These are phyloP conservation scores for Micrasema minimum DNA, from an alignment of 1,140 invertebrate species.

Conservation along the genomic window DNA sequence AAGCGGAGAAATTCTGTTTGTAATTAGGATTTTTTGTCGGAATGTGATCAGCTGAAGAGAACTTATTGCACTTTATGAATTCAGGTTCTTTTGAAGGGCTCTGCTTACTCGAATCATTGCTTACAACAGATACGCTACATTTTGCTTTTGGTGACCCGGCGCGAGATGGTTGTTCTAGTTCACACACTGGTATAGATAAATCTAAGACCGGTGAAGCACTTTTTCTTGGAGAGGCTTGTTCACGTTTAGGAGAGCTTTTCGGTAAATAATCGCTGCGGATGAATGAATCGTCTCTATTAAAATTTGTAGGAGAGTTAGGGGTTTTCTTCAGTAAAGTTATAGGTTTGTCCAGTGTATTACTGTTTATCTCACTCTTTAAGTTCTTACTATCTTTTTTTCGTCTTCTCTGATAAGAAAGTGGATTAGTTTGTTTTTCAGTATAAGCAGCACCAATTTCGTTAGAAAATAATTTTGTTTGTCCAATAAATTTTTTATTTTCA, in stretches of 20 bases:
- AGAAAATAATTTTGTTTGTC: conserved; percentile 16
- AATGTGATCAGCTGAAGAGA: conserved; percentile 6
- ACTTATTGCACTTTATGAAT: conserved; percentile 11
- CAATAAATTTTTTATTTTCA: conserved; percentile 9
- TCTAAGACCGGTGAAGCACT: not conserved
- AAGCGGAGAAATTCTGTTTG: not conserved
- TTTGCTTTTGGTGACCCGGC: conserved; percentile 7
- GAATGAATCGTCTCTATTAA: no score
- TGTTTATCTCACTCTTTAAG: not conserved
- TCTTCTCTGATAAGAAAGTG: conserved; percentile 11
- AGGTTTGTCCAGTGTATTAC: conserved; percentile 26
- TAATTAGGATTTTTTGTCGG: not conserved
- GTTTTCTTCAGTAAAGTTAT: conserved; percentile 28
- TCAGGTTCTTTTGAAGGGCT: not conserved
- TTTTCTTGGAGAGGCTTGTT: not conserved
- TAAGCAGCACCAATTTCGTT: not conserved
- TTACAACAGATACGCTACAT: not conserved
- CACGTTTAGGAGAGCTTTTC: not conserved
- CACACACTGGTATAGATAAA: not conserved
- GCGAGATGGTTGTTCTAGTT: not conserved
- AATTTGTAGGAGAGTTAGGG: conserved; percentile 5
- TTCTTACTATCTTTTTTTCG: conserved; percentile 31
- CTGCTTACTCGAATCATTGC: not conserved
- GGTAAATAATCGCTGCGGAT: no score
- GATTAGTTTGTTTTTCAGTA: conserved; percentile 19